Evolutionary conservation across 2,888 invertebrate species (phyloP), one percentile per base, ranked within the genome.

Genomic region (Hoplodrina blanda): DNA sequence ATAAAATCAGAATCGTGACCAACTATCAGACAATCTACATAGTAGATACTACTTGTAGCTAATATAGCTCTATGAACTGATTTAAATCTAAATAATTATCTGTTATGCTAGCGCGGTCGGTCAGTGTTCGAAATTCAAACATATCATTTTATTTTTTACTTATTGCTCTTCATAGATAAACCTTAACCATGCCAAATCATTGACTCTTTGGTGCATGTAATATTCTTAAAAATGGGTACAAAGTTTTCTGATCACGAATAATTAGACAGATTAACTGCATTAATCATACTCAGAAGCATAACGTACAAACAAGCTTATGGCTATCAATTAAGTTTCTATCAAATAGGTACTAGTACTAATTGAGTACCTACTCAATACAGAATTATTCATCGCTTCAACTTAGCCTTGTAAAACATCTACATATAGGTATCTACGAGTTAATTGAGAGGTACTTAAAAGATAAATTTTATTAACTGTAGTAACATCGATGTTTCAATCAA

Each of bases 401-500:
- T 67, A 73, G 73, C 73, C 55, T 73, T 50, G 67, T 73, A 44
- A 60, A 55, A 55, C 50, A 56, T 73, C 44, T 49, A n/a, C n/a
- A n/a, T n/a, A n/a, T n/a, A n/a, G n/a, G n/a, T n/a, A n/a, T n/a
- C n/a, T 13, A 52, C 11, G 10, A 5, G 50, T 50, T 25, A 44
- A 50, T n/a, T 41, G 11, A 19, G 17, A 54, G 50, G 2, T 67
- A 56, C 44, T 49, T 30, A n/a, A 20, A 46, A 59, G 19, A 62
- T 62, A 33, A 57, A 70, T n/a, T n/a, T n/a, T n/a, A n/a, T 64
- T 57, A 71, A 65, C 57, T 4, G 7, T 11, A 61, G 49, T 55
- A 55, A 44, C 59, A 49, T 76, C 17, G 25, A 76, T 62, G 33
- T 67, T 76, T 76, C 41, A 55, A 76, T 76, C 6, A 44, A 63